These are phyloP conservation scores for Atta texana DNA, from an alignment of 1,140 invertebrate species.

Conservation along the genomic window DNA sequence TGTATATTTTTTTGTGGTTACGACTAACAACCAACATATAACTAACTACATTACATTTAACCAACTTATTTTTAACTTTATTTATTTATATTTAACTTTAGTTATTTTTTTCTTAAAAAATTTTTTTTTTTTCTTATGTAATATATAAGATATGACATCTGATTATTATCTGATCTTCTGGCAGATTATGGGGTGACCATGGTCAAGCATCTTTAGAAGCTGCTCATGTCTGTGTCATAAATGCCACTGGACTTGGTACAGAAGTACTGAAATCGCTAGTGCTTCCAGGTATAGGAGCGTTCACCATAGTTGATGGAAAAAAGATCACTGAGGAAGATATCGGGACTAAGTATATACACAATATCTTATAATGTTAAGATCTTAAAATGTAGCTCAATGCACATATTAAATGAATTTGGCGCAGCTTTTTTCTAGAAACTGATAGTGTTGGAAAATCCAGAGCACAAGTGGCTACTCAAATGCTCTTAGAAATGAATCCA, in stretches of 20 bases:
- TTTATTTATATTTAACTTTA: background rate
- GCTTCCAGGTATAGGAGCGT: conserved; percentile 97
- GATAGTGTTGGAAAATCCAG: conserved; percentile 93
- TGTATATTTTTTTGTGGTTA: conserved; percentile 40
- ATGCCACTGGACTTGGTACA: conserved; percentile 97
- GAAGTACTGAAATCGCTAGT: conserved; percentile 98
- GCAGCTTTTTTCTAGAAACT: conserved; percentile 94
- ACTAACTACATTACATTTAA: too few relatives aligned
- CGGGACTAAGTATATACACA: conserved; percentile 92
- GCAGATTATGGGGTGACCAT: conserved; percentile 98
- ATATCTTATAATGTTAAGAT: background rate
- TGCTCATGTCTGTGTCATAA: conserved; percentile 97
- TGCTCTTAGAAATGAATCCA: conserved; percentile 96
- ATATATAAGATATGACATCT: background rate
- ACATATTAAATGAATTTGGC: conserved; percentile 48
- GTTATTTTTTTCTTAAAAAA: background rate
- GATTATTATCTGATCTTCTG: conserved; percentile 2
- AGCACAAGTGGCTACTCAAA: conserved; percentile 93
- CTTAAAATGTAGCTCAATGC: background rate
- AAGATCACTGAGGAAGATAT: conserved; percentile 95
- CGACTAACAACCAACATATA: background rate
- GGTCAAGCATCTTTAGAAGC: conserved; percentile 95
- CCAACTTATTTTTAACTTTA: background rate
- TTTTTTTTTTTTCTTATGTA: background rate
- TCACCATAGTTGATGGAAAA: conserved; percentile 97